phyloP scores from a whole-genome alignment of 2,888 invertebrate genomes.

The Cheiracanthium punctorium region DNA sequence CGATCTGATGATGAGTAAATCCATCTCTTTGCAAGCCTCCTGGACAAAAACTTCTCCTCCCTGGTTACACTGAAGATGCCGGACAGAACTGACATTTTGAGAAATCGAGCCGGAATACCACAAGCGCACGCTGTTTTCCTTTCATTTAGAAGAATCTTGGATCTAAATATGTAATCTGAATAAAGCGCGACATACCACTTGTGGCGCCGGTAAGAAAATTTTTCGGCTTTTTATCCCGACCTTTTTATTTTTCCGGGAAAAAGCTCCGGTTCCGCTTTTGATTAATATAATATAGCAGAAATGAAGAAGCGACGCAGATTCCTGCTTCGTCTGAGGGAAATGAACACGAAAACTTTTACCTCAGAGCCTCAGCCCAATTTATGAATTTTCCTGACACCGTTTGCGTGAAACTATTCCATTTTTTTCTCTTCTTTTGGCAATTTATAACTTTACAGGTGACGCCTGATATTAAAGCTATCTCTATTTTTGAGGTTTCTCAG shows the following conservation, averaged over 20 bases:
- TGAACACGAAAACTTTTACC: constrained; percentile 9
- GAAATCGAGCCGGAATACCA: constrained; percentile 69
- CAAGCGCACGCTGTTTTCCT: constrained; percentile 57
- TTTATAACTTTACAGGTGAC: constrained; percentile 62
- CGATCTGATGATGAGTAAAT: constrained; percentile 59
- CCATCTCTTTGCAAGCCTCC: constrained; percentile 43
- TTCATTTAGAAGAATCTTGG: constrained; percentile 63
- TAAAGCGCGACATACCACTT: constrained; percentile 49
- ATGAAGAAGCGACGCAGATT: constrained; percentile 38
- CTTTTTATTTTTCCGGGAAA: constrained; percentile 43
- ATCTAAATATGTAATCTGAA: constrained; percentile 64
- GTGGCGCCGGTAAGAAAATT: constrained; percentile 52
- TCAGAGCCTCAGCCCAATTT: neutral
- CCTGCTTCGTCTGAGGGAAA: constrained; percentile 17
- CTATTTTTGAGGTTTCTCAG: constrained; percentile 47
- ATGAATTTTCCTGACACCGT: constrained; percentile 57
- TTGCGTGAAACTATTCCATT: constrained; percentile 53
- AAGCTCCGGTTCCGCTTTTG: constrained; percentile 58
- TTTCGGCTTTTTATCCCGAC: constrained; percentile 52
- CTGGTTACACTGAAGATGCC: neutral
- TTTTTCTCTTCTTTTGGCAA: constrained; percentile 38
- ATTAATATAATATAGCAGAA: constrained; percentile 57
- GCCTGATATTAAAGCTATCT: constrained; percentile 56
- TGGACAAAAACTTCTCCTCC: constrained; percentile 40
- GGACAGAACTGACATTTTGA: constrained; percentile 60